Conservation (phyloP, 2,797 vertebrate species). For the Onychomys arenicola region DNA sequence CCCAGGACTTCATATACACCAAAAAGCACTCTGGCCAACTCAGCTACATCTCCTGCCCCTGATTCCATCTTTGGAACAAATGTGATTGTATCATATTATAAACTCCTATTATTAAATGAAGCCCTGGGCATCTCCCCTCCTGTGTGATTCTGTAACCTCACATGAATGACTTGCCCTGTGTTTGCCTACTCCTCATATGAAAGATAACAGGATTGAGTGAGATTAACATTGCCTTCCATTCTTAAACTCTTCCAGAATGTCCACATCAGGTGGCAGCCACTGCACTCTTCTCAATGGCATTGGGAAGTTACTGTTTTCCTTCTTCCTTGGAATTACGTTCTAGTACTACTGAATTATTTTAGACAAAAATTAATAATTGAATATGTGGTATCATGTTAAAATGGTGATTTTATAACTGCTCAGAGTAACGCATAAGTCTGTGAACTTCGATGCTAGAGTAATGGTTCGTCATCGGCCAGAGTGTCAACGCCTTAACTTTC, state of each 20-base stretch:
- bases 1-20: not conserved
- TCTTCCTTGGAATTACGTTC: slow-evolving; percentile 38
- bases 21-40: not conserved
- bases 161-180: not conserved
- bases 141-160: not conserved
- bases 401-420: slow-evolving; percentile 35
- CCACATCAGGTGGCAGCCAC: not conserved
- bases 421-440: not conserved
- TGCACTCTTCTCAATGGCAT: not conserved
- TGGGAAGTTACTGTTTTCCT: slow-evolving; percentile 44
- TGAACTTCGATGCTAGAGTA: not conserved
- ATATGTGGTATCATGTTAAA: slow-evolving; percentile 16
- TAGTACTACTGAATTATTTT: slow-evolving; percentile 42
- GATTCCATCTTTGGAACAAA: slow-evolving; percentile 34
- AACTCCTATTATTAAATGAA: slow-evolving; percentile 37
- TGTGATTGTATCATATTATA: not conserved
- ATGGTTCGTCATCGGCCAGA: not conserved
- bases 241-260: not conserved
- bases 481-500: not conserved
- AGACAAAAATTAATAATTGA: slow-evolving; percentile 18
- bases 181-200: not conserved
- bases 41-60: not conserved
- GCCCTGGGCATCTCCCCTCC: not conserved
- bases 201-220: not conserved
- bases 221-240: not conserved